Conservation (phyloP, 2,888 invertebrate species). For the Leptopterna dolabrata region DNA sequence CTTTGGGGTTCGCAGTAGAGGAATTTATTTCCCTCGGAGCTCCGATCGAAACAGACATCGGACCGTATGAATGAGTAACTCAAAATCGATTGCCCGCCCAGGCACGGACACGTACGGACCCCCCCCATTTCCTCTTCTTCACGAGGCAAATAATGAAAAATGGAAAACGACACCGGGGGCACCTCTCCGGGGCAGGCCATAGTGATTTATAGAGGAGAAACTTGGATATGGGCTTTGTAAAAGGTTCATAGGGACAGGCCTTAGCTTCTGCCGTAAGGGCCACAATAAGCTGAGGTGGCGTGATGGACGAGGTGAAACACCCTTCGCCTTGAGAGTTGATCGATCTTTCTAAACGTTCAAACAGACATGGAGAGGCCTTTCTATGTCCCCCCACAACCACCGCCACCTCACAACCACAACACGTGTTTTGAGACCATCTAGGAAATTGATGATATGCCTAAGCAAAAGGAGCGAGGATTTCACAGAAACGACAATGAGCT, state of each 20-base stretch:
- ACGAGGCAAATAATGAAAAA: neutral
- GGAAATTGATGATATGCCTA: neutral
- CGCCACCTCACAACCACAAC: too few relatives aligned
- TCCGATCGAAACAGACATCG: neutral
- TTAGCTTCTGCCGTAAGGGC: neutral
- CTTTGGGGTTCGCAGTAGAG: too few relatives aligned
- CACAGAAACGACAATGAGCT: too few relatives aligned
- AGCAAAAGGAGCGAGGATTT: too few relatives aligned
- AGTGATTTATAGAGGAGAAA: slow-evolving; percentile 11
- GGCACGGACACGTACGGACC: neutral
- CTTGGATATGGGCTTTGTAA: slow-evolving; percentile 11
- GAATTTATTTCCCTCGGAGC: too few relatives aligned
- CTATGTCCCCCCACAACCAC: too few relatives aligned
- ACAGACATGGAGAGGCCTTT: neutral
- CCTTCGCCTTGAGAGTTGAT: neutral
- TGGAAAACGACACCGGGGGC: neutral
- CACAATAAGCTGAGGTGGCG: neutral
- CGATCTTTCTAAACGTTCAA: neutral
- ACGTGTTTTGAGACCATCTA: neutral
- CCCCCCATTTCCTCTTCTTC: neutral
- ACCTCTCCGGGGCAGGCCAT: neutral
- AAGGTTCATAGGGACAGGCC: neutral
- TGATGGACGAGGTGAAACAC: neutral
- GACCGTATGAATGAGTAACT: neutral
- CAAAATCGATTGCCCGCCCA: neutral